Evolutionary conservation across 2,113 vertebrate genomes (phyloP), one percentile per base, ranked within the genome.

Genomic region (Propithecus coquereli): DNA sequence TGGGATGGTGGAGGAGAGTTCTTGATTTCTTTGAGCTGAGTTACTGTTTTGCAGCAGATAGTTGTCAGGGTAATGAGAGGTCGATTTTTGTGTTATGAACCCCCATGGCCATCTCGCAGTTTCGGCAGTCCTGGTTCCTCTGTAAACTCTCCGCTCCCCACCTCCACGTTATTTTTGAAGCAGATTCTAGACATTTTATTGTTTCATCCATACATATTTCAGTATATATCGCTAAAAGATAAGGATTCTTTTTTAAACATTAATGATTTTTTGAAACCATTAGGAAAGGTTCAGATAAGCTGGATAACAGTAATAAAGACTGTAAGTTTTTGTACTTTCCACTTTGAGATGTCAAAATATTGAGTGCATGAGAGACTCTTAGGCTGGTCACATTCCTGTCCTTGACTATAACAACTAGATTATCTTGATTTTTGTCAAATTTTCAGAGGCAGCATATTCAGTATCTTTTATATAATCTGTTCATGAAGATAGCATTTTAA

Each of bases 401-500:
- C 23, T 76, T 84, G 27, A 59, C 65, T 52, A 45, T 45, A 82
- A 27, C 50, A 94, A 18, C 32, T 79, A 6, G 30, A 27, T 79
- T 70, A 71, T 73, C 32, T 94, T 82, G 45, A 25, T 65, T 43
- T 57, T 81, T 71, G 59, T 71, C 37, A 87, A 34, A 47, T 54
- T 92, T 66, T 86, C 34, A 83, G 40, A 93, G 71, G 16, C 91
- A 65, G 32, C 40, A 18, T 37, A 27, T 90, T 47, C 27, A 94
- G n/a, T 89, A 6, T 77, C 71, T 77, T 95, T 92, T 89, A 37
- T 63, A 22, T 76, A 54, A 86, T 43, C 63, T 90, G 50, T 79
- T 96, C 82, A 71, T 89, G 77, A 86, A 92, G 77, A 54, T 79
- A 84, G 74, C 6, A 1, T 86, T 96, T 87, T 96, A 37, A 97